Base-by-base conservation (phyloP, 2,888 invertebrate genomes). In the Sclerodermus sp. region DNA sequence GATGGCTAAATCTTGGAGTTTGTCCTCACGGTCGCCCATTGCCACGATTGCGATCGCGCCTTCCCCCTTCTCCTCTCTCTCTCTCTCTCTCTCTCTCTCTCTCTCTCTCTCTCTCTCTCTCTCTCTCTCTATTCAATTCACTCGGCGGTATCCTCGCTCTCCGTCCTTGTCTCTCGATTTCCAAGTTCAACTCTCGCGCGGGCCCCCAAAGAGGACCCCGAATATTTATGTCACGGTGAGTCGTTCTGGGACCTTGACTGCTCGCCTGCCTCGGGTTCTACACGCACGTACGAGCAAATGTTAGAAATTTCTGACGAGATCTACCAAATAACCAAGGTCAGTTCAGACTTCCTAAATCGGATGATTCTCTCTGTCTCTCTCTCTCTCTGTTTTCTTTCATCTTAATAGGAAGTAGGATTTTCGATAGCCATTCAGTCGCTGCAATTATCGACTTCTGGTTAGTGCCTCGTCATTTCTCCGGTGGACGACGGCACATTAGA, bases 181-280 rank as follows among this genome's bases (percentile, higher is more conserved):
- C 23, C 23, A 23, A 23, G 23, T 23, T 23, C 23, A 23, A 23
- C 3, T 8, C 4, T 8, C 4, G 23, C 8, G 23, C 23, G 3
- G 50, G 50, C 42, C 31, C 57, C 54, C 52, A 16, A 47, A 51
- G 45, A 55, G 55, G 46, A 43, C 47, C 57, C 55, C 57, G 51
- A 57, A 66, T 69, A 74, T 71, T 71, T 74, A 68, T 74, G 74
- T 74, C 74, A 74, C 67, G 74, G 72, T 45, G 50, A 69, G 64
- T 58, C 58, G 58, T 37, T 17, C 37, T 48, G 48, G 65, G 66
- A 54, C 74, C 74, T 74, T 74, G 73, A 66, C 67, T 64, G 60
- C 53, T 46, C 51, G 64, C 66, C 66, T 23, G 66, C 65, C 62
- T 39, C 58, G 58, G 32, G 48, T 43, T 37, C 36, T n/a, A 12